phyloP scores from a whole-genome alignment of 2,888 invertebrate species.

The Xestia rhomboidea region DNA sequence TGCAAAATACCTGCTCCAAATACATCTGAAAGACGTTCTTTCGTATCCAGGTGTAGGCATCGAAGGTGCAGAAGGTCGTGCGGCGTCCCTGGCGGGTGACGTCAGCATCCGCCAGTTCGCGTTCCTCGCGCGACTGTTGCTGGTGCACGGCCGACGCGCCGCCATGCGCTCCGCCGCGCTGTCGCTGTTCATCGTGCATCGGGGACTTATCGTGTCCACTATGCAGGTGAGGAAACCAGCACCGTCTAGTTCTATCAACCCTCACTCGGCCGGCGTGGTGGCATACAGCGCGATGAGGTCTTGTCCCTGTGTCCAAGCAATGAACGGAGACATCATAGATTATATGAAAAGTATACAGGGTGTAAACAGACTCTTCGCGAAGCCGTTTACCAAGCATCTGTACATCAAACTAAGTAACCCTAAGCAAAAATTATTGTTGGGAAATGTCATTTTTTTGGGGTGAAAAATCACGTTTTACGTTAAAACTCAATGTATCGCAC shows the following conservation, averaged over 20 bases:
- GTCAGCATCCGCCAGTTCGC: conserved; percentile 98
- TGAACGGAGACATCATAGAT: neutral
- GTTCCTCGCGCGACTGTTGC: conserved; percentile 94
- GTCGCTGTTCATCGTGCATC: conserved; percentile 99
- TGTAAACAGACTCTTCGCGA: too few species aligned
- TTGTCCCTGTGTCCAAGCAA: neutral
- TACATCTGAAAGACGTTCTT: neutral
- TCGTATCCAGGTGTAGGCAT: conserved; percentile 93
- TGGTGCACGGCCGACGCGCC: conserved; percentile 98
- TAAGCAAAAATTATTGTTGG: too few species aligned
- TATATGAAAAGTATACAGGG: neutral
- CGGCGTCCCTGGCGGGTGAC: conserved; percentile 99
- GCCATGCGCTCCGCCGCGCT: conserved; percentile 99
- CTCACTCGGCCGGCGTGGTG: neutral
- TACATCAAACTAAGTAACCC: too few species aligned
- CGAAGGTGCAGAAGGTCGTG: conserved; percentile 96
- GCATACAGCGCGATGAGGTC: neutral
- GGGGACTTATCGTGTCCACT: conserved; percentile 99
- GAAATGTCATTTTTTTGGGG: too few species aligned
- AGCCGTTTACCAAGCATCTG: too few species aligned
- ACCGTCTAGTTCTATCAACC: neutral
- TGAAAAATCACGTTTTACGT: too few species aligned
- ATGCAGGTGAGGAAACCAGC: conserved; percentile 91
- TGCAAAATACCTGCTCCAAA: neutral
- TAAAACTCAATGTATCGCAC: too few species aligned